Conservation (phyloP, 2,888 invertebrate species). For the Agrochola circellaris region DNA sequence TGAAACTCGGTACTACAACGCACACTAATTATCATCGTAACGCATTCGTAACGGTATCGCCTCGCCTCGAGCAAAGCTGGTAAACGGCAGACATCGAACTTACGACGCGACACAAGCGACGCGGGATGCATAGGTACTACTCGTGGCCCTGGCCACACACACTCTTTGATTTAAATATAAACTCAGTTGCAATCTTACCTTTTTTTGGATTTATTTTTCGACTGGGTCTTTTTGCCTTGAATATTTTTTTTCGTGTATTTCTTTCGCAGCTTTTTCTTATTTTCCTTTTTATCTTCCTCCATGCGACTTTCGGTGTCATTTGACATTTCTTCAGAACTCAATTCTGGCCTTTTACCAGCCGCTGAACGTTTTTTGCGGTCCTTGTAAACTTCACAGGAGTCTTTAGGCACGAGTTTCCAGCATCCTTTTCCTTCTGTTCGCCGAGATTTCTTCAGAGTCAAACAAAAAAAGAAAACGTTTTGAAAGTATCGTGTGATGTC, state of each 20-base stretch:
- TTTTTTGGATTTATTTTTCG: constrained; percentile 36
- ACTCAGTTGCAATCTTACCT: constrained; percentile 50
- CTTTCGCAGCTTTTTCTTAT: constrained; percentile 39
- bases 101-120: too few species aligned
- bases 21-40: neutral
- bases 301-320: constrained; percentile 26
- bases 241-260: constrained; percentile 35
- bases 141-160: neutral
- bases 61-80: neutral
- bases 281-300: constrained; percentile 31
- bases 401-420: constrained; percentile 81
- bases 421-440: constrained; percentile 61
- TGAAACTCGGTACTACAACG: neutral
- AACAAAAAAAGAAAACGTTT: neutral
- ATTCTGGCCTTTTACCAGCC: constrained; percentile 36
- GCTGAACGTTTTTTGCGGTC: constrained; percentile 68
- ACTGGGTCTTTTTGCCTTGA: constrained; percentile 1
- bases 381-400: constrained; percentile 81
- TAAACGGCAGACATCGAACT: neutral
- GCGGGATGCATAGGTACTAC: too few species aligned
- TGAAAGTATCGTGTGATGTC: constrained; percentile 1
- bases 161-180: neutral
- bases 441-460: constrained; percentile 69
- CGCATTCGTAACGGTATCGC: neutral
- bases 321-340: constrained; percentile 28